Base-by-base conservation (phyloP, 2,888 invertebrate species). In the Orthosia incerta region DNA sequence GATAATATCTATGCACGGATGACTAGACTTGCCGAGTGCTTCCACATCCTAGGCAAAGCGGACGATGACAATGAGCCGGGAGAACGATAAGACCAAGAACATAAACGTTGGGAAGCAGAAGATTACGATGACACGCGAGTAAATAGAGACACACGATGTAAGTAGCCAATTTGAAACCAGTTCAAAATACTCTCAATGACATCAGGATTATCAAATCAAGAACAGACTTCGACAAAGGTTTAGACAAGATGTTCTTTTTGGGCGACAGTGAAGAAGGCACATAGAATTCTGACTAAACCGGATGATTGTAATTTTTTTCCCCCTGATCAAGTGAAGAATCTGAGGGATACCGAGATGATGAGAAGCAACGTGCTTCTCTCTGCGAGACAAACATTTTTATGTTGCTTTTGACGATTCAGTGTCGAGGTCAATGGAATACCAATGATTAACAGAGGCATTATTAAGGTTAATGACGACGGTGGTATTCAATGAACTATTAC, bases 81-180 rank as follows among this genome's bases (percentile, higher is more conserved):
- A 78, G 78, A 72, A 76, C 74, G 61, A 74, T 56, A 65, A 77
- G 56, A 48, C 46, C n/a, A 57, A 64, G 73, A 57, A 23, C 15
- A 55, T 79, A 48, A 71, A 39, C 74, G 80, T 26, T 72, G 13
- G 71, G 78, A 71, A 62, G 62, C 16, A 59, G 69, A 55, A 55
- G 63, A 69, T 73, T 78, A 56, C 57, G 39, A 71, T 71, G 77
- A 62, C 62, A 62, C 53, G 13, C 11, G 26, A 74, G 39, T 59
- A 60, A 59, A 79, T 79, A 53, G 46, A 63, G 80, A 74, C 53
- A 63, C 53, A 76, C 23, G 79, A 65, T 51, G 76, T 59, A 23
- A 70, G 70, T 63, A 63, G 50, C 31, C 45, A 55, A 59, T 55
- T 63, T 55, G 64, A 51, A 26, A 72, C 45, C 39, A 39, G 13